Evolutionary conservation across 2,888 invertebrate genomes (phyloP).

Genomic region (Ichneumoninae sp.): DNA sequence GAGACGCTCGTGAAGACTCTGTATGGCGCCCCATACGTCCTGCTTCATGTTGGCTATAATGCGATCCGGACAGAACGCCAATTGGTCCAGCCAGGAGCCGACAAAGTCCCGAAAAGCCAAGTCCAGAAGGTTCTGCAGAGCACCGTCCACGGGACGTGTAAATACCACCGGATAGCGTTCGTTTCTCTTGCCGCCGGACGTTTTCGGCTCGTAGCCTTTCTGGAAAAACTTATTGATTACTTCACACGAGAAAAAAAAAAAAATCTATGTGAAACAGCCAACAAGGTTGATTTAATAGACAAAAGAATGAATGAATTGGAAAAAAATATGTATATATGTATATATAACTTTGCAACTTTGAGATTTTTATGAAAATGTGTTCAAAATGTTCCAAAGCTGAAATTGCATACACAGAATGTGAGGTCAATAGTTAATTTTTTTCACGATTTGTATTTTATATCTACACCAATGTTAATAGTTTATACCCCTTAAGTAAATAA

Average conservation of each 20-base stretch:
- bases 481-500: too few relatives aligned
- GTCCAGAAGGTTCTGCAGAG: conserved; percentile 93
- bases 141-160: conserved; percentile 93
- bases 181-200: conserved; percentile 83
- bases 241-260: not conserved
- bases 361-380: too few relatives aligned
- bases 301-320: too few relatives aligned
- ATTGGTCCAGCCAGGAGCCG: conserved; percentile 89
- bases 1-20: conserved; percentile 90
- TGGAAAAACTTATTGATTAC: conserved; percentile 64
- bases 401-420: too few relatives aligned
- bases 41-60: conserved; percentile 89
- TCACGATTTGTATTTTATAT: too few relatives aligned
- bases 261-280: too few relatives aligned
- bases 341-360: too few relatives aligned
- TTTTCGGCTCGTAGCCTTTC: conserved; percentile 79
- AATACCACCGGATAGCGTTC: conserved; percentile 91
- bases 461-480: too few relatives aligned
- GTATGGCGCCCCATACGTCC: conserved; percentile 93
- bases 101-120: conserved; percentile 92
- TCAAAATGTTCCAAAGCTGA: too few relatives aligned
- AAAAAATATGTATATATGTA: too few relatives aligned
- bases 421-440: too few relatives aligned
- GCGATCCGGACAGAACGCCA: conserved; percentile 89
- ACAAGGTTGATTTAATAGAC: too few relatives aligned